A percentile compares a stretch with the other conserved stretches of the same genome.
These are phyloP conservation scores for Gnathonemus longibarbis DNA, from an alignment of 2,113 vertebrate species.

Conservation along the genomic window DNA sequence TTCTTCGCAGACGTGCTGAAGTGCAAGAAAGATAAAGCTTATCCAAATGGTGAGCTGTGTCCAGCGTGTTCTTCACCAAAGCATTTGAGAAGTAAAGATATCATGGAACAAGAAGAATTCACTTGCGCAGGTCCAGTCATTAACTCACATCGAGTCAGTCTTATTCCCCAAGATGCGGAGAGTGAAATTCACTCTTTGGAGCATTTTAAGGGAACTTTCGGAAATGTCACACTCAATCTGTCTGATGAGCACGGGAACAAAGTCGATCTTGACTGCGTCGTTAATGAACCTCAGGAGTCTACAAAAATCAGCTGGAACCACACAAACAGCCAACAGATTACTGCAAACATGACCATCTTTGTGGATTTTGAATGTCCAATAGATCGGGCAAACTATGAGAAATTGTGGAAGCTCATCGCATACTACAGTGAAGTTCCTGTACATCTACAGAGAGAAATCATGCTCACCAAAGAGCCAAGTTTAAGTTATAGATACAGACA, in stretches of 20 bases:
- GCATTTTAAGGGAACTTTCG: slow-evolving; percentile 51
- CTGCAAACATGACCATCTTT: slow-evolving; percentile 59
- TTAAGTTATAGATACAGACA: slow-evolving; percentile 66
- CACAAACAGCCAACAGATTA: slow-evolving; percentile 50
- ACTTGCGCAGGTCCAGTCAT: slow-evolving; percentile 68
- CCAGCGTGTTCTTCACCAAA: slow-evolving; percentile 66
- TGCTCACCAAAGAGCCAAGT: slow-evolving; percentile 53
- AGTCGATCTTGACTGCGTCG: slow-evolving; percentile 65
- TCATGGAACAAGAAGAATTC: slow-evolving; percentile 54
- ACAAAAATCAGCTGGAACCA: slow-evolving; percentile 62
- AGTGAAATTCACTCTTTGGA: slow-evolving; percentile 40
- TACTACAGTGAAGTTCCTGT: slow-evolving; percentile 84
- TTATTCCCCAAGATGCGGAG: slow-evolving; percentile 34
- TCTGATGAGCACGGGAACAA: slow-evolving; percentile 79
- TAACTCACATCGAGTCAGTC: slow-evolving; percentile 46
- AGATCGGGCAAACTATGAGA: slow-evolving; percentile 70
- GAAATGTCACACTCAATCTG: slow-evolving; percentile 69
- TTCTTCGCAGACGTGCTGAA: slow-evolving; percentile 70
- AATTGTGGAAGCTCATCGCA: slow-evolving; percentile 80
- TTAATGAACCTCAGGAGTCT: slow-evolving; percentile 49
- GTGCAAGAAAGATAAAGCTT: slow-evolving; percentile 80
- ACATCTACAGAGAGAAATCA: slow-evolving; percentile 57
- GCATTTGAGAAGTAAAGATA: slow-evolving; percentile 51
- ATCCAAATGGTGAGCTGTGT: slow-evolving; percentile 73
- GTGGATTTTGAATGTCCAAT: slow-evolving; percentile 73